Conservation (phyloP, 2,113 vertebrate species). For the Zosterops hypoxanthus region DNA sequence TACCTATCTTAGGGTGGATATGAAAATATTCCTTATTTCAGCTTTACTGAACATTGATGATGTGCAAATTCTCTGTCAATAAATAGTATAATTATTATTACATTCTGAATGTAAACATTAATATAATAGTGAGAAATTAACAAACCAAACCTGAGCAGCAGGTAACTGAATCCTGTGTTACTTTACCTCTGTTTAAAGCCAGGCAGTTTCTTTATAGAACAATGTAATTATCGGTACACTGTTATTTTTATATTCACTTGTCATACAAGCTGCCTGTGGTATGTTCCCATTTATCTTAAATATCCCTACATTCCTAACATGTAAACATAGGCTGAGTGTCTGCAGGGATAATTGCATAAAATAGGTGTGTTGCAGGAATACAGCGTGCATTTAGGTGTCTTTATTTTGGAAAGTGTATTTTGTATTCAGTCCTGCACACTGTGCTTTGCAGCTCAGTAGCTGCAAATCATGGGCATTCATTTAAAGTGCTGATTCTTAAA, state of each 20-base stretch:
- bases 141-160: not conserved
- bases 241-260: not conserved
- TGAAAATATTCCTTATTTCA: not conserved
- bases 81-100: not conserved
- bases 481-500: not conserved
- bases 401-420: not conserved
- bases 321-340: not conserved
- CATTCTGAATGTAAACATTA: not conserved
- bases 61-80: not conserved
- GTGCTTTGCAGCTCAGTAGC: not conserved
- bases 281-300: not conserved
- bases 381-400: not conserved
- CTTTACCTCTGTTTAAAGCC: not conserved
- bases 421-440: not conserved
- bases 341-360: rapidly evolving
- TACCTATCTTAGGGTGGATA: not conserved
- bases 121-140: not conserved
- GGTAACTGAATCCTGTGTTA: not conserved
- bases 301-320: not conserved
- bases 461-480: not conserved
- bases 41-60: not conserved
- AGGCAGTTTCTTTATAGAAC: not conserved
- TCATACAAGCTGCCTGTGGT: not conserved
- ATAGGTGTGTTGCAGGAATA: not conserved
- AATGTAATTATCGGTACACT: not conserved